Base-by-base conservation (phyloP, 2,888 invertebrate genomes). In the Eupithecia dodoneata region DNA sequence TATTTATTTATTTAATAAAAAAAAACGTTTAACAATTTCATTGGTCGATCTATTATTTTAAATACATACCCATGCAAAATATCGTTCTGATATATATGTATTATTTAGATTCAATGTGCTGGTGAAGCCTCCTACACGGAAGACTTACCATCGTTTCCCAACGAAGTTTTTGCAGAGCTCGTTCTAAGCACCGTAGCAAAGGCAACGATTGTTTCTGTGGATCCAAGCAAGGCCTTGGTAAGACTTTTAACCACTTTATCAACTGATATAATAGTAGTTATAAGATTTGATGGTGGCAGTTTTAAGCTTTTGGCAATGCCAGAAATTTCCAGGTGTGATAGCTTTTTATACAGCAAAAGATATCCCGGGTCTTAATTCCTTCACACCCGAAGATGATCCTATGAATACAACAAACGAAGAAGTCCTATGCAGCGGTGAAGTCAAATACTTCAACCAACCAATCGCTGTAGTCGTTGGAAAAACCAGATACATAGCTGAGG, bases 71-170 rank as follows among this genome's bases (percentile, higher is more conserved):
- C 49, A 49, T 52, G 55, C 7, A 55, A 55, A n/a, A 55, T n/a
- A 55, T 55, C 2, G 15, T 66, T 44, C 0, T 4, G 4, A 66
- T 15, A 66, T 3, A 7, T 66, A n/a, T 44, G 44, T 79, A 81
- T 30, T 30, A 30, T 30, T 49, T 75, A 93, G 91, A 88, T 92
- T 10, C 97, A 97, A 91, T 95, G 96, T 83, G 93, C 96, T 67
- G 97, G 97, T 0, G 97, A 97, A 88, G 96, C 96, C 0, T 90
- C 95, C 81, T 97, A 96, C 87, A 91, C 96, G 3, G 96, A 96
- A 84, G 97, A 97, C 82, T 87, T 96, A 30, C 96, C 96, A 4
- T 85, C 92, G 0, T 85, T 92, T 0, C 93, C 94, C 0, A 95
- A 96, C 85, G 97, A 97, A 90, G 95, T 97, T 0, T 96, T 95